Evolutionary conservation across 2,888 invertebrate genomes (phyloP).

Genomic region (Pedicia rivosa): DNA sequence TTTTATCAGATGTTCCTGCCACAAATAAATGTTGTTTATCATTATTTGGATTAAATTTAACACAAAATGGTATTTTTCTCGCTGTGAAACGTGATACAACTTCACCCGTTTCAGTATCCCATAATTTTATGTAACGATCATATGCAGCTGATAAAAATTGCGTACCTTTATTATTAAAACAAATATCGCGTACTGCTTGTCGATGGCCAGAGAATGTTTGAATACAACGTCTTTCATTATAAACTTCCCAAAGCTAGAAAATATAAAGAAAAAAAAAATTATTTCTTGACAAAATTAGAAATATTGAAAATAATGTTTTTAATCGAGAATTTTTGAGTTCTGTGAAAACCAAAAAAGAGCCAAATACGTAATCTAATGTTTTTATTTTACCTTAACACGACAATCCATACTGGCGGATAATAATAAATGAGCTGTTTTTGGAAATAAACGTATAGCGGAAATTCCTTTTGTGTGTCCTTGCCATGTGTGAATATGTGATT

Average conservation of each 20-base stretch:
- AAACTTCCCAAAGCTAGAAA: conserved; percentile 99
- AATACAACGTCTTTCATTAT: conserved; percentile 81
- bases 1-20: conserved; percentile 97
- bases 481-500: conserved; percentile 92
- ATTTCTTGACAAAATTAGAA: too few species aligned
- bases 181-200: conserved; percentile 90
- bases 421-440: conserved; percentile 83
- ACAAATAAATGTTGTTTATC: conserved; percentile 97
- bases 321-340: too few species aligned
- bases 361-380: too few species aligned
- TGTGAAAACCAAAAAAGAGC: too few species aligned
- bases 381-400: too few species aligned
- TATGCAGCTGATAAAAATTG: conserved; percentile 85
- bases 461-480: conserved; percentile 95
- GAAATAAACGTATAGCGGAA: conserved; percentile 89
- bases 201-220: conserved; percentile 92
- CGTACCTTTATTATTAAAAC: conserved; percentile 87
- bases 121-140: conserved; percentile 93
- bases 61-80: conserved; percentile 93
- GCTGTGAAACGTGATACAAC: conserved; percentile 81
- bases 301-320: too few species aligned
- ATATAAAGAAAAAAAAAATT: too few species aligned
- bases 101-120: conserved; percentile 96
- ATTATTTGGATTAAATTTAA: conserved; percentile 93
- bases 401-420: conserved; percentile 95